Base-by-base conservation (phyloP, 2,888 invertebrate species). In the Digitonthophagus gazella region DNA sequence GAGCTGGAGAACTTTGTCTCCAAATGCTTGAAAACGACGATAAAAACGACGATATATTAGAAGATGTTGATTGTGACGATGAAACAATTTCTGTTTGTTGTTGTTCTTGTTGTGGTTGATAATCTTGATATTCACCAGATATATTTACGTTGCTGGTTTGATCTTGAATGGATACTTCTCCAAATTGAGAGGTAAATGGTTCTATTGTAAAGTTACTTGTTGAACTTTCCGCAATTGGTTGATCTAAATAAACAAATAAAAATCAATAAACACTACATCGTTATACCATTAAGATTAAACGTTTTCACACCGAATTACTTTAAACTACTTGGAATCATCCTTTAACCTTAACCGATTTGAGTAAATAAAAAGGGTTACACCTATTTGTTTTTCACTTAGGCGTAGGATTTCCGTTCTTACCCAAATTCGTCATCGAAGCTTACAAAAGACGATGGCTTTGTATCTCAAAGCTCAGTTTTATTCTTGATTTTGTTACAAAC, bases 11-110 rank as follows among this genome's bases (percentile, higher is more conserved):
- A n/a, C 44, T 67, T 58, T 28, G 19, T 15, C 76, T 76, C 67
- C 80, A 75, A 81, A 87, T 87, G 74, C 83, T 87, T 0, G 87
- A 86, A 72, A 88, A 87, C 0, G 89, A 89, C 28, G 87, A 88
- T 72, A 90, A 87, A 0, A 90, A 89, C 6, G 87, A 88, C 63
- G 88, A 87, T 0, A 89, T 87, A 67, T 77, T 75, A 0, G 78
- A 76, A 20, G 69, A 58, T 5, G 68, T 57, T 66, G 68, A 69
- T 61, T 71, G 64, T 16, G 16, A 19, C 61, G 61, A 61, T 6
- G 16, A 19, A 20, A 18, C 61, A 11, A n/a, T n/a, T n/a, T n/a
- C n/a, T n/a, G n/a, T n/a, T n/a, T n/a, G n/a, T n/a, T n/a, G n/a
- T n/a, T n/a, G n/a, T n/a, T n/a, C n/a, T n/a, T n/a, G n/a, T n/a